A percentile compares a stretch with the other conserved stretches of the same genome.
These are phyloP conservation scores for Drosophila borealis DNA, from an alignment of 2,888 invertebrate genomes.

Conservation along the genomic window DNA sequence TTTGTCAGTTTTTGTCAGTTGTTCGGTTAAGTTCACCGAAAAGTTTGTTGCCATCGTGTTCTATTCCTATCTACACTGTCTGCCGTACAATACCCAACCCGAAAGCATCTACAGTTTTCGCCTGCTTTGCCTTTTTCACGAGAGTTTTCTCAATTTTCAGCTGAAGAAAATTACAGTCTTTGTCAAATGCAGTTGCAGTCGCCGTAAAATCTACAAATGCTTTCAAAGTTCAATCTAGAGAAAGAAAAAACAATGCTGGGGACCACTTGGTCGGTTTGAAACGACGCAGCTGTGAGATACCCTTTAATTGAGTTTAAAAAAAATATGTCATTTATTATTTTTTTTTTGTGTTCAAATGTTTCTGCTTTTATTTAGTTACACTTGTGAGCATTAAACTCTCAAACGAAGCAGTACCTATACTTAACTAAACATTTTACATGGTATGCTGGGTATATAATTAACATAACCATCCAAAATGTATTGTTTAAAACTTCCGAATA, in stretches of 20 bases:
- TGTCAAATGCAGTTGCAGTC: conserved; percentile 64
- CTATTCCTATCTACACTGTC: background rate
- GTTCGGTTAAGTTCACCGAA: conserved; percentile 57
- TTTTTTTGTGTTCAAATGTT: too few relatives aligned
- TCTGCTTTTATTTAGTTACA: too few relatives aligned
- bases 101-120: background rate
- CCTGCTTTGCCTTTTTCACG: conserved; percentile 19
- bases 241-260: conserved; percentile 20
- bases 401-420: too few relatives aligned
- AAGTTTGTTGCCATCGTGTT: conserved; percentile 43
- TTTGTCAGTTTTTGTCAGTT: conserved; percentile 73
- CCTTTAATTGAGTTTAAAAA: background rate
- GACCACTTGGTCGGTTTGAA: background rate
- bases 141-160: conserved; percentile 48
- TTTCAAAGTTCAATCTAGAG: conserved; percentile 55
- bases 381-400: too few relatives aligned
- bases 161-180: conserved; percentile 65
- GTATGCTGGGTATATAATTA: too few relatives aligned
- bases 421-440: too few relatives aligned
- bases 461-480: too few relatives aligned
- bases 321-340: too few relatives aligned
- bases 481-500: too few relatives aligned
- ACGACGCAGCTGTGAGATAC: conserved; percentile 10
- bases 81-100: too few relatives aligned
- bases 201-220: conserved; percentile 52